Conservation (phyloP, 1,140 invertebrate species). For the Cheumatopsyche charites region DNA sequence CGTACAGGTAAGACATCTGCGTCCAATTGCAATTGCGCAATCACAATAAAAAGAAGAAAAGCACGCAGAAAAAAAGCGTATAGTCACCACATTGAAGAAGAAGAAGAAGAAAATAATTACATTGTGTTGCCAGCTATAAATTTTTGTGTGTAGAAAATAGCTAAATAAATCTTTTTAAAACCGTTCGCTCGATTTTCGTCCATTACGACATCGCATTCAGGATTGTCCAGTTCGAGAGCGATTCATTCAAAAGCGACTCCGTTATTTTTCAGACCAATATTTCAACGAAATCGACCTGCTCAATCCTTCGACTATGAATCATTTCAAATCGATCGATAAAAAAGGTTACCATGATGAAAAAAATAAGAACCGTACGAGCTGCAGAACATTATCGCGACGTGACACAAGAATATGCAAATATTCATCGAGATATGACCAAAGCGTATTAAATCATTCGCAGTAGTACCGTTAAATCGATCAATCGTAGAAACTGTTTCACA, state of each 20-base stretch:
- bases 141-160: background rate
- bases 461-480: no score
- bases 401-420: slow-evolving; percentile 10
- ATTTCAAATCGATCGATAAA: slow-evolving; percentile 1
- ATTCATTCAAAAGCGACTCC: background rate
- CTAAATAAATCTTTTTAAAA: background rate
- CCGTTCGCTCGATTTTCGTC: background rate
- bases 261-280: slow-evolving; percentile 9
- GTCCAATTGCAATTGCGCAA: slow-evolving; percentile 19
- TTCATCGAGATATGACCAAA: background rate
- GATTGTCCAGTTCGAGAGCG: background rate
- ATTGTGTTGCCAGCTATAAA: background rate
- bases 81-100: background rate
- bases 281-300: background rate
- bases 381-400: background rate
- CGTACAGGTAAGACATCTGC: background rate
- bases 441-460: slow-evolving; percentile 1
- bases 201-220: slow-evolving; percentile 10
- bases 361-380: background rate
- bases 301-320: background rate
- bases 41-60: background rate
- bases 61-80: background rate
- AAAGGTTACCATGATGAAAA: background rate
- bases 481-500: no score
- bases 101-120: background rate